Percentiles rank a stretch among this genome's conserved stretches.
Conservation (phyloP, 2,888 invertebrate species). For the Yponomeuta evonymella region DNA sequence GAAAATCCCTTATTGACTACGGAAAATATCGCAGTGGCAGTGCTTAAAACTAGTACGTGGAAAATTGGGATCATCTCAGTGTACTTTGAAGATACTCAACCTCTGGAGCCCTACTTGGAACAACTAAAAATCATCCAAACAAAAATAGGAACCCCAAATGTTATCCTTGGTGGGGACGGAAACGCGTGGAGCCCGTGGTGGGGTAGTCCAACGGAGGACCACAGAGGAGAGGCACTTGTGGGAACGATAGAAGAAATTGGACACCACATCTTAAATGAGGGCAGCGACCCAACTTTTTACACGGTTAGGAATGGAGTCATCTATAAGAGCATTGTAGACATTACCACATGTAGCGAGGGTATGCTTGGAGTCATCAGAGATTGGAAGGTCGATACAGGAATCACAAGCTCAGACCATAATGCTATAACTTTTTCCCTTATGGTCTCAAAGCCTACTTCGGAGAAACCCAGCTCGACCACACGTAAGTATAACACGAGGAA, state of each 20-base stretch:
- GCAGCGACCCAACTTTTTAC: slow-evolving; percentile 19
- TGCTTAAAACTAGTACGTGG: slow-evolving; percentile 9
- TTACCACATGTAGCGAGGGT: slow-evolving; percentile 9
- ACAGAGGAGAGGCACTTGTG: too few species aligned
- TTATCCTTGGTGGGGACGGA: slow-evolving; percentile 25
- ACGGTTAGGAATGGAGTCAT: slow-evolving; percentile 18
- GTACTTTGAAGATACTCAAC: slow-evolving; percentile 16
- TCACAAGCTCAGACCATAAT: slow-evolving; percentile 26
- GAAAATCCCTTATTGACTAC: neutral
- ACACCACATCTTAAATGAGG: slow-evolving; percentile 18
- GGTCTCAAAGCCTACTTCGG: slow-evolving; percentile 7
- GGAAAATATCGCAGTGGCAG: slow-evolving; percentile 4
- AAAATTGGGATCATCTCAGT: slow-evolving; percentile 1
- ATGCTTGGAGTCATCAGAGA: slow-evolving; percentile 3
- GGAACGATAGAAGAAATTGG: neutral
- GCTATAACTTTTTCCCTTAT: slow-evolving; percentile 24
- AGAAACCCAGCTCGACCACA: neutral
- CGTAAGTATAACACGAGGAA: neutral
- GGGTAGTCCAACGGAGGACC: slow-evolving; percentile 19
- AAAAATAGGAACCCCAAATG: neutral
- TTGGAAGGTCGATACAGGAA: slow-evolving; percentile 14
- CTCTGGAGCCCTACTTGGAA: slow-evolving; percentile 18
- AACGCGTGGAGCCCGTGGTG: slow-evolving; percentile 27
- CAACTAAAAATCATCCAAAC: neutral
- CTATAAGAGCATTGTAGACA: slow-evolving; percentile 20